Conservation (phyloP, 2,797 vertebrate genomes). For the Lepilemur ruficaudatus region DNA sequence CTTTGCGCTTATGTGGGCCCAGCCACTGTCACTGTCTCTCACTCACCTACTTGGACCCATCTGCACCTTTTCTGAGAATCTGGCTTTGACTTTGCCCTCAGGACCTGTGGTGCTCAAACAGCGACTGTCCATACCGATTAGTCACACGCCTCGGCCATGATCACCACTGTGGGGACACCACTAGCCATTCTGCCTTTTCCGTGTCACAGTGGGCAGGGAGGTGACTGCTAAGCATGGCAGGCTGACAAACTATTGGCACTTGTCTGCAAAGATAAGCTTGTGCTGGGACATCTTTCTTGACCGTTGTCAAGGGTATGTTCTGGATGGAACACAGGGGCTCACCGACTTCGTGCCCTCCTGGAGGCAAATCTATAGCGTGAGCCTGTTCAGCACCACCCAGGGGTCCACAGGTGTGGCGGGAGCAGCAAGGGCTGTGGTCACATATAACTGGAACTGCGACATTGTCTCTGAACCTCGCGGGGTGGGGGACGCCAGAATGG, state of each 20-base stretch:
- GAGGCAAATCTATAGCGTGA: neutral
- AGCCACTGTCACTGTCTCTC: neutral
- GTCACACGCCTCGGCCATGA: neutral
- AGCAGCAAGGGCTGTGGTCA: neutral
- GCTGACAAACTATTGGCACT: neutral
- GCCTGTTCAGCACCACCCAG: neutral
- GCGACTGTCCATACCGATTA: neutral
- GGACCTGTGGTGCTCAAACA: neutral
- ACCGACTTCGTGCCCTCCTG: neutral
- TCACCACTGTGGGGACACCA: rapidly evolving
- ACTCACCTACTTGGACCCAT: neutral
- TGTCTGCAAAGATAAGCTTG: neutral
- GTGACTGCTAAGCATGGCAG: neutral
- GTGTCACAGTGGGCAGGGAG: neutral
- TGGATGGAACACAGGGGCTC: neutral
- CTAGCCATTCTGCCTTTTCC: neutral
- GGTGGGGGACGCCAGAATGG: neutral
- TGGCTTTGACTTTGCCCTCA: neutral
- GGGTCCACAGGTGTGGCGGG: neutral
- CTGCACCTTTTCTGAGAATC: neutral
- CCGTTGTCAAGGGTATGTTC: neutral
- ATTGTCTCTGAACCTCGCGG: neutral
- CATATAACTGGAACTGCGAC: neutral
- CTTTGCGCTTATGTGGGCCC: neutral
- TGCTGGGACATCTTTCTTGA: neutral